Conservation (phyloP, 2,797 vertebrate genomes). For the Macrochelys suwanniensis region DNA sequence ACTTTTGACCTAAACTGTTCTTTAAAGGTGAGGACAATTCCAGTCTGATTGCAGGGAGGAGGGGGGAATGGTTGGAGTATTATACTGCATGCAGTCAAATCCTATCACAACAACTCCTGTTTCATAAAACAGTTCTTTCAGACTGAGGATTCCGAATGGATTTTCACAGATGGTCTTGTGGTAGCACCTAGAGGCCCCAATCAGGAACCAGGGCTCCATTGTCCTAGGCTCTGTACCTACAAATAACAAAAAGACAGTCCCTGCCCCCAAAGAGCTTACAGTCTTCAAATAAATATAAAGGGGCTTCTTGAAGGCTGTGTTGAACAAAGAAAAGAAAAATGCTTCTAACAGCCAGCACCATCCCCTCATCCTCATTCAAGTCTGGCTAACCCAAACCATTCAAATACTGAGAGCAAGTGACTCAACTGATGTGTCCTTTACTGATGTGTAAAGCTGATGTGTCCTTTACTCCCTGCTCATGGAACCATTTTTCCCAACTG, state of each 20-base stretch:
- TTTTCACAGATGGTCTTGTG: conserved; percentile 16
- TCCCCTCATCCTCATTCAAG: background rate
- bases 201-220: background rate
- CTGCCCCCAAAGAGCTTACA: background rate
- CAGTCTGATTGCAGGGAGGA: background rate
- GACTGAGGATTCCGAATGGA: background rate
- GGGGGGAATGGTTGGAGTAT: rapidly evolving
- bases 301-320: background rate
- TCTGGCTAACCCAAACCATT: rapidly evolving
- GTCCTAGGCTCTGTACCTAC: background rate
- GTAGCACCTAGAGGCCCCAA: background rate
- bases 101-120: background rate
- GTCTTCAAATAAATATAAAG: background rate
- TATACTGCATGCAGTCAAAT: background rate
- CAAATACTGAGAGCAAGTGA: background rate
- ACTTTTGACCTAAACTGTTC: background rate
- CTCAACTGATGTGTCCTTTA: background rate
- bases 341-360: background rate
- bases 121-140: background rate
- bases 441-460: background rate
- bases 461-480: background rate
- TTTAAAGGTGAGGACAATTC: conserved; percentile 26
- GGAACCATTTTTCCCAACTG: background rate
- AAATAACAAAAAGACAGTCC: background rate
- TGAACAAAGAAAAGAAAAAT: background rate